A percentile compares a stretch with the other conserved stretches of the same genome.
These are phyloP conservation scores for Acanthis flammea DNA, from an alignment of 2,797 vertebrate species.

Conservation along the genomic window DNA sequence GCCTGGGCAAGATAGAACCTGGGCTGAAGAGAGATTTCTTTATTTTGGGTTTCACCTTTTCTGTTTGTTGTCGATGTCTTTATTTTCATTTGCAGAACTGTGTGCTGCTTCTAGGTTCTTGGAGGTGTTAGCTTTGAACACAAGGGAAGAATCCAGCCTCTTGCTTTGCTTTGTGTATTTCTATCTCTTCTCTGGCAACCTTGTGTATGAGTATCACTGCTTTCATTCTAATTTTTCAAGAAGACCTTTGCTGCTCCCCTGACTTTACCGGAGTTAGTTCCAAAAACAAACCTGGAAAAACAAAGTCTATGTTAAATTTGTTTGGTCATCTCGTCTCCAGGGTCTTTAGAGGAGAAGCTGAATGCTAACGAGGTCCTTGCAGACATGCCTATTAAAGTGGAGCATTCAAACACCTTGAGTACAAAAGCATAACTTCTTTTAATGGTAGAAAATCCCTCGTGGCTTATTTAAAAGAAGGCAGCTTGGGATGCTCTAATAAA, in stretches of 20 bases:
- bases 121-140: neutral
- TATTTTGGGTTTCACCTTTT: neutral
- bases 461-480: neutral
- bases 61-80: neutral
- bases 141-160: neutral
- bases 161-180: constrained; percentile 16
- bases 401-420: neutral
- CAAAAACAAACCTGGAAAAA: neutral
- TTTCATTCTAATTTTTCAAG: constrained; percentile 7
- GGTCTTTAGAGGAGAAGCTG: neutral
- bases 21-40: neutral
- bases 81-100: constrained; percentile 11
- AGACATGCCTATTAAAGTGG: neutral
- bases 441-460: neutral
- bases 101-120: neutral
- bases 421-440: neutral
- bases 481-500: neutral
- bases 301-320: neutral
- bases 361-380: neutral
- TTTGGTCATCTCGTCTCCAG: neutral
- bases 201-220: neutral
- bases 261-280: neutral
- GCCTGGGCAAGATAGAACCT: neutral
- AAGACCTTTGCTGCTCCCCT: neutral
- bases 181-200: neutral